Conservation (phyloP, 2,888 invertebrate species). For the Zygogramma bicolorata region DNA sequence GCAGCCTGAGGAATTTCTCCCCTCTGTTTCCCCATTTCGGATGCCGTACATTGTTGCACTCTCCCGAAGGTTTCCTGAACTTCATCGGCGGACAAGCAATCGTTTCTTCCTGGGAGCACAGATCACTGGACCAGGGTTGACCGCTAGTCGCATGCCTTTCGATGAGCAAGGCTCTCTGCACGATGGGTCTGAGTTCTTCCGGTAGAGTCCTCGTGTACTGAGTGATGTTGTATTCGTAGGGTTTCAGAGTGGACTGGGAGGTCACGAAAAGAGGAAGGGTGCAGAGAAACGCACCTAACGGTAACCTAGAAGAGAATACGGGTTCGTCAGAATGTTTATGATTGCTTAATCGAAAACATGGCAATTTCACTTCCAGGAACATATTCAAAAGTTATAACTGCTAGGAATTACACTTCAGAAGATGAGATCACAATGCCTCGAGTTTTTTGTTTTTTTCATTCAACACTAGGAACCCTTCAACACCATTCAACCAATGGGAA, state of each 20-base stretch:
- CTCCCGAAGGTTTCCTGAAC: conserved; percentile 83
- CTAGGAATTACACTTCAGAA: too few species aligned
- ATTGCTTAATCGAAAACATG: too few species aligned
- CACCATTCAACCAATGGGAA: too few species aligned
- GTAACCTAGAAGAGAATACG: conserved; percentile 31
- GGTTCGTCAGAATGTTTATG: neutral
- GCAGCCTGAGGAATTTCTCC: conserved; percentile 79
- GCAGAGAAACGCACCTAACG: conserved; percentile 27
- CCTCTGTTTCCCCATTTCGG: conserved; percentile 87
- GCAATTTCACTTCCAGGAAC: too few species aligned
- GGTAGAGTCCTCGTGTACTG: conserved; percentile 62
- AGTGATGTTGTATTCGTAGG: conserved; percentile 55
- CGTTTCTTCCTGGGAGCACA: conserved; percentile 66
- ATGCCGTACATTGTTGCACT: conserved; percentile 90
- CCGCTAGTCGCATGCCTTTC: conserved; percentile 50
- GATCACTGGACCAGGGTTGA: conserved; percentile 40
- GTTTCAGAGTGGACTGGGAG: conserved; percentile 20
- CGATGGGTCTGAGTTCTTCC: conserved; percentile 59
- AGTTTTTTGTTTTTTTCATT: too few species aligned
- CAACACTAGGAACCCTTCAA: too few species aligned
- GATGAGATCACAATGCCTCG: too few species aligned
- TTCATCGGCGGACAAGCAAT: conserved; percentile 84
- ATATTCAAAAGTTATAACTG: too few species aligned
- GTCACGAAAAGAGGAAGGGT: conserved; percentile 27
- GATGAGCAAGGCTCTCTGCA: conserved; percentile 58